These are phyloP conservation scores for Pogona vitticeps DNA, from an alignment of 2,113 vertebrate species.

Conservation along the genomic window DNA sequence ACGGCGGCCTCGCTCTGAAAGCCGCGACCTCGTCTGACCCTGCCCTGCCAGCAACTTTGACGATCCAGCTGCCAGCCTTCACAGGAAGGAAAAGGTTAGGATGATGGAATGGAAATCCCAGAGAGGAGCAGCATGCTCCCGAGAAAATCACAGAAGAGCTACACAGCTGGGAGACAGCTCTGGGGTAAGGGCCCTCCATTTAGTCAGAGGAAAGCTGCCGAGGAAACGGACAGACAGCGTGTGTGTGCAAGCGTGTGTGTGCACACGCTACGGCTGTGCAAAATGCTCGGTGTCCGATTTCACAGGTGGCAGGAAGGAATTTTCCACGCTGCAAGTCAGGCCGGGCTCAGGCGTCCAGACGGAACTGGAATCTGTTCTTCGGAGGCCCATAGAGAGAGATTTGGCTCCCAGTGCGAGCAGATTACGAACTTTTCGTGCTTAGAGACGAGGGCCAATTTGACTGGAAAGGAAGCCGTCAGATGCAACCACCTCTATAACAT, in stretches of 20 bases:
- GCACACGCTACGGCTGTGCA: no score
- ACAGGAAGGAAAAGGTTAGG: slow-evolving; percentile 19
- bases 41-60: not conserved
- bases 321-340: not conserved
- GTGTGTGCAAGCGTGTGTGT: no score
- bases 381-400: not conserved
- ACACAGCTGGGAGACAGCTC: not conserved
- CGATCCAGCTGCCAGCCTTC: not conserved
- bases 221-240: not conserved
- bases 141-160: not conserved
- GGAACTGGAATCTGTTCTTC: not conserved
- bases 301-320: not conserved
- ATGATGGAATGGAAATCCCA: slow-evolving; percentile 11
- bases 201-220: not conserved
- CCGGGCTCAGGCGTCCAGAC: not conserved
- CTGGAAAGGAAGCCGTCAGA: not conserved
- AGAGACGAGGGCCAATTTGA: not conserved
- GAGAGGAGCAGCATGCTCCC: no score
- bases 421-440: not conserved
- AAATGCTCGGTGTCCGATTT: not conserved
- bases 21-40: not conserved
- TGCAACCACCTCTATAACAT: not conserved
- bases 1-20: slow-evolving; percentile 18
- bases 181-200: not conserved
- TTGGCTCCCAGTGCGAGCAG: not conserved